Conservation (phyloP, 2,888 invertebrate species). For the Alloplasta piceator region DNA sequence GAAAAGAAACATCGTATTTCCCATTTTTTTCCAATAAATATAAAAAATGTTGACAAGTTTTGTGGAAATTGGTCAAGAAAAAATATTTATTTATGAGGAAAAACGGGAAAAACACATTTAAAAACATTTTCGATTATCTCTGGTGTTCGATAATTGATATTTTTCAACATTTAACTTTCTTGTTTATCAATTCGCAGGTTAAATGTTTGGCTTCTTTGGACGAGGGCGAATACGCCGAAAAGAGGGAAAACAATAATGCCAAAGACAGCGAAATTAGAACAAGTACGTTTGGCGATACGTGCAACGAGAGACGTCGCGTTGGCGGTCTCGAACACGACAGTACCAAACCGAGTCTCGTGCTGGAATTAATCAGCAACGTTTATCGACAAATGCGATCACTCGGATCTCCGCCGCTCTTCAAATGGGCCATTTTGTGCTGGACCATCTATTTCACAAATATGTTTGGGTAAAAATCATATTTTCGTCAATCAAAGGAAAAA, state of each 20-base stretch:
- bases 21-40: not conserved
- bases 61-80: not conserved
- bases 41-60: conserved; percentile 27
- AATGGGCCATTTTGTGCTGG: conserved; percentile 85
- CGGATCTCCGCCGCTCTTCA: conserved; percentile 85
- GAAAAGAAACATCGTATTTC: not conserved
- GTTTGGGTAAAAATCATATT: conserved; percentile 85
- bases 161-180: not conserved
- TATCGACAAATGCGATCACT: conserved; percentile 85
- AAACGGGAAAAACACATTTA: not conserved
- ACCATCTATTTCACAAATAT: conserved; percentile 88
- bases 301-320: conserved; percentile 24
- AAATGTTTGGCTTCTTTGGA: conserved; percentile 52
- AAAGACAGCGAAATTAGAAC: conserved; percentile 15
- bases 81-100: no score
- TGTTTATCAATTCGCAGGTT: conserved; percentile 38
- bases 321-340: conserved; percentile 31
- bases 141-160: not conserved
- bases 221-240: conserved; percentile 38
- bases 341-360: conserved; percentile 32
- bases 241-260: not conserved
- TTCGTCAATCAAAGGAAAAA: not conserved
- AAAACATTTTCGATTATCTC: not conserved
- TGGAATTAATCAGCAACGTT: conserved; percentile 84
- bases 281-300: conserved; percentile 19